Evolutionary conservation across 2,113 vertebrate species (phyloP).

Genomic region (Oryzias melastigma): DNA sequence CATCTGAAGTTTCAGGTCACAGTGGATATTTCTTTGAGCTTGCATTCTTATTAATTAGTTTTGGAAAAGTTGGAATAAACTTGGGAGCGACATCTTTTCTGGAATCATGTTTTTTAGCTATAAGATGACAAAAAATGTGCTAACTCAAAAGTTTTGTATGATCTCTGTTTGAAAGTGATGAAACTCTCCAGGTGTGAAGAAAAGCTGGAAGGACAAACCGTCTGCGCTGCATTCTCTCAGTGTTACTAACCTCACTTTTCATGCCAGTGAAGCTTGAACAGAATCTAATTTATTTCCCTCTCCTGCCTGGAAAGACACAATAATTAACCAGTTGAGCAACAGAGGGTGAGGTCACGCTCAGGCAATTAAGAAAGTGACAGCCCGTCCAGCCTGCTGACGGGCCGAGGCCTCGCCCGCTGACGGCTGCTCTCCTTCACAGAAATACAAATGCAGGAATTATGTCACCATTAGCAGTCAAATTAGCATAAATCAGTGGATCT

Average conservation of each 20-base stretch:
- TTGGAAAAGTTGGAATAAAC: too few species aligned
- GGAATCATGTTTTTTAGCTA: too few species aligned
- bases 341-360: constrained; percentile 60
- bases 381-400: constrained; percentile 53
- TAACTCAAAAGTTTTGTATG: not conserved
- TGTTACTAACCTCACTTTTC: constrained; percentile 57
- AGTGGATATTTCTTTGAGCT: too few species aligned
- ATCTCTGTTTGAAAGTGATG: constrained; percentile 6
- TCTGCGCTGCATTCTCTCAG: constrained; percentile 39
- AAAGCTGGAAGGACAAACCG: constrained; percentile 58
- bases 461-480: not conserved
- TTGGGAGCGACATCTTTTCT: too few species aligned
- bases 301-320: constrained; percentile 61
- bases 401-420: constrained; percentile 22
- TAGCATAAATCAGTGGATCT: constrained; percentile 39
- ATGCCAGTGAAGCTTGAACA: constrained; percentile 55
- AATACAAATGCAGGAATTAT: constrained; percentile 20
- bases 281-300: constrained; percentile 52
- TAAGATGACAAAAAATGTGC: too few species aligned
- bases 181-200: constrained; percentile 19
- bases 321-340: constrained; percentile 74
- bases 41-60: too few species aligned
- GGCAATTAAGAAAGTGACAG: constrained; percentile 76
- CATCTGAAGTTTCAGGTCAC: too few species aligned
- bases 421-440: constrained; percentile 2